phyloP scores from a whole-genome alignment of 2,113 vertebrate species.

The Hipposideros armiger region DNA sequence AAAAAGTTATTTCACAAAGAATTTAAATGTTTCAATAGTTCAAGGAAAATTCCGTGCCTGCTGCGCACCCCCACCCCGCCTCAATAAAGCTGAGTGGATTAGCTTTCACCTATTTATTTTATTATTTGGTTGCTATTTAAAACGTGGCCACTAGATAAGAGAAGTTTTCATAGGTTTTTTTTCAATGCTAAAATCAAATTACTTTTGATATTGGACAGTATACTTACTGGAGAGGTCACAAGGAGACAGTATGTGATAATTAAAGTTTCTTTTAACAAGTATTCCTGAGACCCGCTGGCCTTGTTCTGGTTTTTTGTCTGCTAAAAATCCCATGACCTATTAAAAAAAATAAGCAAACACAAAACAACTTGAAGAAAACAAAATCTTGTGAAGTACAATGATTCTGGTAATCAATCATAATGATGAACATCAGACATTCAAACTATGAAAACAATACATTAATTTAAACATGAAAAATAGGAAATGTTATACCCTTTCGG shows the following conservation, averaged over 20 bases:
- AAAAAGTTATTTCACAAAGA: background rate
- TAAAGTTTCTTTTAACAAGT: conserved; percentile 98
- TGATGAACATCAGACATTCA: background rate
- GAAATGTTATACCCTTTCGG: no score
- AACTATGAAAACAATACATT: background rate
- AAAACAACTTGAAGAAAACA: background rate
- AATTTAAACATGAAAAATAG: background rate
- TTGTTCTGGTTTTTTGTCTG: conserved; percentile 96
- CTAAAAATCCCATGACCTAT: conserved; percentile 97
- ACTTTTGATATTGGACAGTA: background rate
- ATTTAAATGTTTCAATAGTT: background rate
- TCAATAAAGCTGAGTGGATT: background rate
- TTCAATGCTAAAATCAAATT: background rate
- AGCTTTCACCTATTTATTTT: background rate
- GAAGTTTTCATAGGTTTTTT: background rate
- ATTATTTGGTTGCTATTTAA: background rate
- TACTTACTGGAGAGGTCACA: conserved; percentile 96
- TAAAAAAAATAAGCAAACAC: background rate
- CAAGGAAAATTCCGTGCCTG: background rate
- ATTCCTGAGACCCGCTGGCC: conserved; percentile 97
- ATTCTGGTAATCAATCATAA: background rate
- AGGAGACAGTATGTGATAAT: conserved; percentile 97
- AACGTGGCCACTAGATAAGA: background rate
- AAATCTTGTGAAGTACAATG: background rate
- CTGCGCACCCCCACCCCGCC: no score